phyloP scores from a whole-genome alignment of 64 coral and sea anemone species.

The Porites lutea region DNA sequence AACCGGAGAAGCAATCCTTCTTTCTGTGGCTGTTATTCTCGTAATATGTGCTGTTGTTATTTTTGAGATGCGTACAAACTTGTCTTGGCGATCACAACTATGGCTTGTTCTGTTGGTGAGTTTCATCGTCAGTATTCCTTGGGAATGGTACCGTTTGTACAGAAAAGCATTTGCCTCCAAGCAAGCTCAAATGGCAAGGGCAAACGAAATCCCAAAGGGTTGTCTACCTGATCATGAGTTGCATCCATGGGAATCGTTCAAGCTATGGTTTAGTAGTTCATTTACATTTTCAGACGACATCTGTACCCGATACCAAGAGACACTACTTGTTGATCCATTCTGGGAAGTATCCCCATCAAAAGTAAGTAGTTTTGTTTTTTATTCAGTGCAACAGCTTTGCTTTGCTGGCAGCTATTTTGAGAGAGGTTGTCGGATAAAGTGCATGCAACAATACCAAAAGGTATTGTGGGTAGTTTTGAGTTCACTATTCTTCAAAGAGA shows the following conservation, averaged over 20 bases:
- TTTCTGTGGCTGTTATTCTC: constrained; percentile 21
- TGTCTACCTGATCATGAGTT: constrained; percentile 73
- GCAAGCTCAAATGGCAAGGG: constrained; percentile 75
- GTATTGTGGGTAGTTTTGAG: no score
- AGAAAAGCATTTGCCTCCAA: constrained; percentile 88
- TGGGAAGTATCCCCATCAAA: constrained; percentile 95
- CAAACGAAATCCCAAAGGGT: constrained; percentile 67
- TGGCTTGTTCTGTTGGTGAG: constrained; percentile 44
- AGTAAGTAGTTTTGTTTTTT: constrained; percentile 48
- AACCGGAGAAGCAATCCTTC: constrained; percentile 32
- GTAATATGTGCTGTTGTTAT: constrained; percentile 27
- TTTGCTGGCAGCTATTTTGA: not conserved
- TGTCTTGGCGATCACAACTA: constrained; percentile 68
- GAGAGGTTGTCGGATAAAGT: no score
- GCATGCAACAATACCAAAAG: no score
- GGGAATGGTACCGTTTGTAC: constrained; percentile 97
- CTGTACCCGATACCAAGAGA: constrained; percentile 91
- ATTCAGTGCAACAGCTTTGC: not conserved
- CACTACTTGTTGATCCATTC: constrained; percentile 87
- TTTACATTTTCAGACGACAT: constrained; percentile 67
- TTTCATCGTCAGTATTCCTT: constrained; percentile 93
- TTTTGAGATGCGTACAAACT: constrained; percentile 67
- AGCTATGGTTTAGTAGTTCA: constrained; percentile 63
- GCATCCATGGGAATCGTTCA: constrained; percentile 59
- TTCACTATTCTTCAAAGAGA: no score